Conservation (phyloP, 1,140 invertebrate species). For the Saccostrea glomerata region DNA sequence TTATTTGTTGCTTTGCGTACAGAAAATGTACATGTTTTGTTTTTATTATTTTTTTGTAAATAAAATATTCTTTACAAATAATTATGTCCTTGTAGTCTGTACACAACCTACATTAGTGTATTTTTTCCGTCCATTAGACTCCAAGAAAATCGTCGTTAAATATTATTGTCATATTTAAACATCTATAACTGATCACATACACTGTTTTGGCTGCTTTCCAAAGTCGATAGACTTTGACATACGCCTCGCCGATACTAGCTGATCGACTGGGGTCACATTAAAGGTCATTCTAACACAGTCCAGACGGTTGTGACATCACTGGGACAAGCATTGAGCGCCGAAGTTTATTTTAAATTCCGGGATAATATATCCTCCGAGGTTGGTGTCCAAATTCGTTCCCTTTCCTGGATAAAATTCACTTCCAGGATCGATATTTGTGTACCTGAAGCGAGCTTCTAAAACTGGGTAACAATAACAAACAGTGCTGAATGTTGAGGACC, state of each 20-base stretch:
- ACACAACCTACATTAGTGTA: neutral
- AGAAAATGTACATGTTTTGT: constrained; percentile 7
- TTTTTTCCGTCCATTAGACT: neutral
- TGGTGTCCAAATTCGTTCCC: constrained; percentile 7
- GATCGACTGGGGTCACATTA: constrained; percentile 24
- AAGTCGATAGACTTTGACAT: constrained; percentile 36
- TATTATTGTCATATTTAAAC: constrained; percentile 39
- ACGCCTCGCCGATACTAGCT: constrained; percentile 11
- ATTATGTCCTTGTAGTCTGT: neutral
- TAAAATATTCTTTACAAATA: constrained; percentile 28
- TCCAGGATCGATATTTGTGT: constrained; percentile 27
- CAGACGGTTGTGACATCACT: constrained; percentile 19
- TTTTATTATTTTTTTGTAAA: neutral
- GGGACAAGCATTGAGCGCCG: neutral
- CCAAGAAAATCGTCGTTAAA: neutral
- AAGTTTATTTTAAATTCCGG: neutral
- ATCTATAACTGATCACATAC: constrained; percentile 34
- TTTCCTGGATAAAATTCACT: constrained; percentile 26
- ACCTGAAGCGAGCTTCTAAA: constrained; percentile 21
- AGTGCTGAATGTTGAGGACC: neutral
- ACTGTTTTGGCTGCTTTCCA: constrained; percentile 37
- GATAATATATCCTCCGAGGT: neutral
- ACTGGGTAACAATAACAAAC: neutral
- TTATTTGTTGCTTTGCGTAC: constrained; percentile 1
- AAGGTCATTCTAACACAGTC: constrained; percentile 16